Conservation (phyloP, 2,888 invertebrate genomes). For the Agrochola macilenta region DNA sequence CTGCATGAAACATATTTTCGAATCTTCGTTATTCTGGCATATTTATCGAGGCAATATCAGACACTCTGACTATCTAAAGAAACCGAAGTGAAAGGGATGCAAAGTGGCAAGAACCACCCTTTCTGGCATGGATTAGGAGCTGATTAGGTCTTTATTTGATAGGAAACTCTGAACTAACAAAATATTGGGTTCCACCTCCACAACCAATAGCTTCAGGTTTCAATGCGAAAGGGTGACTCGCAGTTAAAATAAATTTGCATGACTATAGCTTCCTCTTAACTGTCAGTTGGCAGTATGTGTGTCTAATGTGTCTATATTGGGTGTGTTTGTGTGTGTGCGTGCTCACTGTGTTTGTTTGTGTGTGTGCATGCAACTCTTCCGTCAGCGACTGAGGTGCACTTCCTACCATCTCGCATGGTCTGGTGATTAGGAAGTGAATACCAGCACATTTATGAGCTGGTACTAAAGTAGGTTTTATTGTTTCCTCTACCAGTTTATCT, state of each 20-base stretch:
- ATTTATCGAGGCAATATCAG: background rate
- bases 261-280: conserved; percentile 56
- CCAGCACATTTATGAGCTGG: conserved; percentile 18
- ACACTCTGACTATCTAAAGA: background rate
- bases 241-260: conserved; percentile 6
- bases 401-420: conserved; percentile 49
- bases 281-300: conserved; percentile 12
- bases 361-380: conserved; percentile 44
- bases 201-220: background rate
- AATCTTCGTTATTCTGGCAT: background rate
- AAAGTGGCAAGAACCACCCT: background rate
- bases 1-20: background rate
- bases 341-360: background rate
- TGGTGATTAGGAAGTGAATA: conserved; percentile 57
- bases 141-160: background rate
- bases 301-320: background rate
- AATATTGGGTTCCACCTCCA: background rate
- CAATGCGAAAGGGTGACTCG: background rate
- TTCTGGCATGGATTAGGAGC: background rate
- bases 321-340: conserved; percentile 12
- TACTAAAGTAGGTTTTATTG: conserved; percentile 42
- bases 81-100: background rate
- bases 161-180: background rate
- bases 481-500: conserved; percentile 46
- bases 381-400: conserved; percentile 57